phyloP scores from a whole-genome alignment of 2,113 vertebrate genomes.

The Onychorhynchus coronatus region DNA sequence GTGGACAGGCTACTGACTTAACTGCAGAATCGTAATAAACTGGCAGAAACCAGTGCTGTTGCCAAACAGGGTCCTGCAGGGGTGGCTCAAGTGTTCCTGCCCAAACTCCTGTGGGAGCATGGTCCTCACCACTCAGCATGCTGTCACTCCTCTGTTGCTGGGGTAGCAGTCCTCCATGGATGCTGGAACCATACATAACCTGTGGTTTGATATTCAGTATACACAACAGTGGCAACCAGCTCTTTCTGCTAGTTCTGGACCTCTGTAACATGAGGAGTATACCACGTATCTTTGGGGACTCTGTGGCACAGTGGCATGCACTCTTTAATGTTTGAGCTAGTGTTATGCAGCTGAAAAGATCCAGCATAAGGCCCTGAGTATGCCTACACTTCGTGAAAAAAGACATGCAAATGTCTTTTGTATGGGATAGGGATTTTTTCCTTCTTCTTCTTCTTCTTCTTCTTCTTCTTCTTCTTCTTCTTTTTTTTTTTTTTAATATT shows the following conservation, averaged over 20 bases:
- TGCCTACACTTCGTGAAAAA: neutral
- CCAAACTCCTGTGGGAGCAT: fast-evolving
- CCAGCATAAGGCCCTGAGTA: neutral
- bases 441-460: neutral
- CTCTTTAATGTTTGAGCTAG: fast-evolving
- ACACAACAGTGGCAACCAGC: neutral
- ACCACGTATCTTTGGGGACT: neutral
- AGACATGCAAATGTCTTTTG: too few species aligned
- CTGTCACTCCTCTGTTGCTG: neutral
- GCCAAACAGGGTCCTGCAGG: neutral
- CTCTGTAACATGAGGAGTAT: neutral
- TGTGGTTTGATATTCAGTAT: neutral
- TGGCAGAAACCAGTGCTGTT: neutral
- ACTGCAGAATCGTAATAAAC: neutral
- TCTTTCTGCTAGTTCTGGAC: neutral
- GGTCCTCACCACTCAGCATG: neutral
- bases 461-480: neutral
- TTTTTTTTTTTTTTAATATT: neutral
- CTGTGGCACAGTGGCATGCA: neutral
- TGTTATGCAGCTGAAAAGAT: neutral
- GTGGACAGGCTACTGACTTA: neutral
- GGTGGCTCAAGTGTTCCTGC: neutral
- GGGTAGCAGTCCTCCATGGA: neutral
- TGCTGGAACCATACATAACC: neutral
- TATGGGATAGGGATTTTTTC: neutral